These are phyloP conservation scores for Hydrocynus forskahlii DNA, from an alignment of 2,797 vertebrate species.

Conservation along the genomic window DNA sequence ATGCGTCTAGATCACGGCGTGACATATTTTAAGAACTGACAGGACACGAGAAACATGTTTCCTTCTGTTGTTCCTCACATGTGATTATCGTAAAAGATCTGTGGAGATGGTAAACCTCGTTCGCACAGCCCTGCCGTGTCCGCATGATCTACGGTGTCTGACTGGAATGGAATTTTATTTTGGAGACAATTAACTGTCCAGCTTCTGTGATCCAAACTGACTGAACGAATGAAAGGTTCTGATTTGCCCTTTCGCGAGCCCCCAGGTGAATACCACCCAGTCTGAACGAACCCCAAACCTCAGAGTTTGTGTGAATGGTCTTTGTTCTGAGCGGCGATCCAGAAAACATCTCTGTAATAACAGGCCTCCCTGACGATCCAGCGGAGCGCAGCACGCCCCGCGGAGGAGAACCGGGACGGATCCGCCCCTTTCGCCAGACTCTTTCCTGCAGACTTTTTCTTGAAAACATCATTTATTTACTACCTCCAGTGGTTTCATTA, in stretches of 20 bases:
- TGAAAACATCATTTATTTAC: constrained; percentile 72
- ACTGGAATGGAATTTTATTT: neutral
- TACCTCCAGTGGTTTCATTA: constrained; percentile 70
- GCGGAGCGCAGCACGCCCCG: constrained; percentile 56
- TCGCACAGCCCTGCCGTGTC: neutral
- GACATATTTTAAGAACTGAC: constrained; percentile 7
- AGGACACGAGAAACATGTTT: neutral
- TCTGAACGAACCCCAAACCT: constrained; percentile 73
- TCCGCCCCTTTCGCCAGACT: constrained; percentile 60
- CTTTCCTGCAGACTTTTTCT: constrained; percentile 67
- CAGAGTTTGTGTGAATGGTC: constrained; percentile 79
- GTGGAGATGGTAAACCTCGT: neutral
- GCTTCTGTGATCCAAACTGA: too few species aligned
- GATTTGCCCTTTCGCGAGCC: constrained; percentile 69
- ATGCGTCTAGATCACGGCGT: constrained; percentile 36
- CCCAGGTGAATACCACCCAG: constrained; percentile 74
- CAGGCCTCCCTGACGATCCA: constrained; percentile 66
- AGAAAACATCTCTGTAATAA: constrained; percentile 74
- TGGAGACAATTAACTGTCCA: neutral
- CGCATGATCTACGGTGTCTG: neutral
- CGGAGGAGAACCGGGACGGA: constrained; percentile 59
- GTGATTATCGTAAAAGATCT: constrained; percentile 19
- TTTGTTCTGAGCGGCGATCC: constrained; percentile 71
- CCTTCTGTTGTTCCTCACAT: neutral
- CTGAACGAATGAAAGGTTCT: constrained; percentile 40